Conservation (phyloP, 2,888 invertebrate genomes). For the Oligia fasciuncula region DNA sequence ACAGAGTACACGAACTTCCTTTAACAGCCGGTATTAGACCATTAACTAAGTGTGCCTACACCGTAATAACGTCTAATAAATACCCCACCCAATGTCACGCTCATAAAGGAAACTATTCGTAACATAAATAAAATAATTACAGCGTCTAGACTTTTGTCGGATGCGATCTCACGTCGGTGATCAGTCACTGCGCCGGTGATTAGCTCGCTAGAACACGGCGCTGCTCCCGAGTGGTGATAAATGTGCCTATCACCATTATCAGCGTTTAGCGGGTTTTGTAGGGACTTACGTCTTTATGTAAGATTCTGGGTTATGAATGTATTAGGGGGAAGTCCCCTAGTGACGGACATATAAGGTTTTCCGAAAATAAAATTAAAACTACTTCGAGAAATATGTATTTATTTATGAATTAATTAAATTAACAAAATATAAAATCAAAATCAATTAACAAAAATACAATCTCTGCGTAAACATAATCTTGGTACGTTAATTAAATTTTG, state of each 20-base stretch:
- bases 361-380: too few species aligned
- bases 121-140: slow-evolving; percentile 87
- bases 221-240: slow-evolving; percentile 51
- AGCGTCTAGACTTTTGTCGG: slow-evolving; percentile 72
- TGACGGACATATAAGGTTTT: too few species aligned
- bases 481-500: too few species aligned
- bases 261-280: slow-evolving; percentile 48
- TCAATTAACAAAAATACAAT: too few species aligned
- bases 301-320: slow-evolving; percentile 10
- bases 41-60: slow-evolving; percentile 40
- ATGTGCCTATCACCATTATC: slow-evolving; percentile 57
- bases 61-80: slow-evolving; percentile 57
- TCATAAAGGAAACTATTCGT: slow-evolving; percentile 83
- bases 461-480: too few species aligned
- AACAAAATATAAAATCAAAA: too few species aligned
- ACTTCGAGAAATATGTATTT: too few species aligned
- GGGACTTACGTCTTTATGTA: slow-evolving; percentile 38
- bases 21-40: slow-evolving; percentile 41
- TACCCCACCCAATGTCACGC: slow-evolving; percentile 73
- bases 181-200: slow-evolving; percentile 73
- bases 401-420: too few species aligned
- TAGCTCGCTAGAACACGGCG: slow-evolving; percentile 45
- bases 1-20: slow-evolving; percentile 47
- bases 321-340: too few species aligned
- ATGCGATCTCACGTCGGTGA: slow-evolving; percentile 75